Percentiles rank a stretch among this genome's conserved stretches.
Evolutionary conservation across 2,888 invertebrate species (phyloP).

Genomic region (Dryobota labecula): DNA sequence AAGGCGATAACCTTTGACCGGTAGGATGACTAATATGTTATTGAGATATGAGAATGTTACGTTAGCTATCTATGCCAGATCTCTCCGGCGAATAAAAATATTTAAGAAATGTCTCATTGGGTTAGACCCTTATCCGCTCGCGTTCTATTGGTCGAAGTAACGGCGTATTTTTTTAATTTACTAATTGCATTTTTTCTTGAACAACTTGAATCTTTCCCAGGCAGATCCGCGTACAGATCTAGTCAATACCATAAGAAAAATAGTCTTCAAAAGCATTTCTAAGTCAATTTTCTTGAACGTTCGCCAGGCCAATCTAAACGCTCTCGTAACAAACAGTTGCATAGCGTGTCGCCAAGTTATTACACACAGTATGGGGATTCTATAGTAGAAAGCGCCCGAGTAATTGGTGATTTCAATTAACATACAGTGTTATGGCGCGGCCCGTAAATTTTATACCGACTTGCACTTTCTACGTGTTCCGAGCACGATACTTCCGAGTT

Average conservation of each 20-base stretch:
- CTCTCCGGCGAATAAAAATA: conserved; percentile 27
- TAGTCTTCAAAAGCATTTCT: conserved; percentile 38
- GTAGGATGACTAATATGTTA: conserved; percentile 57
- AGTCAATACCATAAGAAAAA: conserved; percentile 9
- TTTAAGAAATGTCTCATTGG: conserved; percentile 44
- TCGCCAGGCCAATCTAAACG: conserved; percentile 54
- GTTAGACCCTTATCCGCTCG: conserved; percentile 8
- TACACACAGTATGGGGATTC: conserved; percentile 75
- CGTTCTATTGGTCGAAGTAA: conserved; percentile 4
- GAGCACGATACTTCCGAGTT: conserved; percentile 80
- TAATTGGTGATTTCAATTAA: conserved; percentile 85
- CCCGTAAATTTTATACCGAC: conserved; percentile 80
- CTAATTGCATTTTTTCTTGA: not conserved
- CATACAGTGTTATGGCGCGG: conserved; percentile 79
- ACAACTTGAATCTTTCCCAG: not conserved
- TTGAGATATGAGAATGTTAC: conserved; percentile 43
- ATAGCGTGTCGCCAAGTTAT: conserved; percentile 75
- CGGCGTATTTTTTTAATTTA: not conserved
- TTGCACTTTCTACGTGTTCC: conserved; percentile 85
- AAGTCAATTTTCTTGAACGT: conserved; percentile 45
- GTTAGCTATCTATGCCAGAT: conserved; percentile 30
- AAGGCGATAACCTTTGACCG: conserved; percentile 57
- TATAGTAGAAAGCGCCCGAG: conserved; percentile 75
- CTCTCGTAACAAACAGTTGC: conserved; percentile 57
- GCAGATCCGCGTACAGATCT: not conserved